Base-by-base conservation (phyloP, 1,140 invertebrate genomes). In the Idris sp. region DNA sequence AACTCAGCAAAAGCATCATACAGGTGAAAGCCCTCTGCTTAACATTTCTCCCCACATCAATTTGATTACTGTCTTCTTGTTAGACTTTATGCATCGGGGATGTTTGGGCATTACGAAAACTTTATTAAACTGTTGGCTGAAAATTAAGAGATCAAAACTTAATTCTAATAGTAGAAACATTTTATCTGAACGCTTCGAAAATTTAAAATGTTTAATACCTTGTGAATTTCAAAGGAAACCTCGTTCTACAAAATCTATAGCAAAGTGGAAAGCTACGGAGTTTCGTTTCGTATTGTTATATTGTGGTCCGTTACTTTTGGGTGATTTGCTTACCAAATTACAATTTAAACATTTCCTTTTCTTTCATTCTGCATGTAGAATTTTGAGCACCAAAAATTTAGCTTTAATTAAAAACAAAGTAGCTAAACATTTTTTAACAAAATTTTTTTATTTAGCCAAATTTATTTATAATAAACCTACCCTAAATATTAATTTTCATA, bases 231-330 rank as follows among this genome's bases (percentile, higher is more conserved):
- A 43, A 18, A n/a, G 56, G 5, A 61, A 61, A 26, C 30, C 31
- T 0, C 9, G 56, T 0, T 28, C 41, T 26, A 18, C 51, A 11
- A 43, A 56, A 41, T 15, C 26, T 10, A 31, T 19, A 5, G 9
- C 2, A 36, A 19, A 25, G 16, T 62, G 58, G 58, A 62, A 62
- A 30, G 58, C 58, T 6, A 36, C 36, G 22, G 48, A 64, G 31
- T 62, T 62, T 33, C 11, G 58, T 0, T 51, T 49, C 26, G 31
- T 62, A 33, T 30, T 62, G 5, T 22, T 62, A 2, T 62, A 62
- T 31, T 62, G 46, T 43, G 58, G 58, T 8, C 43, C 44, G 2
- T 6, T 40, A 1, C 33, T 61, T 9, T 22, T 61, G 8, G 11
- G 22, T 5, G 43, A 35, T 13, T 48, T 61, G 22, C 11, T 61